phyloP scores from a whole-genome alignment of 1,140 invertebrate genomes.

The Drosophila rhopaloa region DNA sequence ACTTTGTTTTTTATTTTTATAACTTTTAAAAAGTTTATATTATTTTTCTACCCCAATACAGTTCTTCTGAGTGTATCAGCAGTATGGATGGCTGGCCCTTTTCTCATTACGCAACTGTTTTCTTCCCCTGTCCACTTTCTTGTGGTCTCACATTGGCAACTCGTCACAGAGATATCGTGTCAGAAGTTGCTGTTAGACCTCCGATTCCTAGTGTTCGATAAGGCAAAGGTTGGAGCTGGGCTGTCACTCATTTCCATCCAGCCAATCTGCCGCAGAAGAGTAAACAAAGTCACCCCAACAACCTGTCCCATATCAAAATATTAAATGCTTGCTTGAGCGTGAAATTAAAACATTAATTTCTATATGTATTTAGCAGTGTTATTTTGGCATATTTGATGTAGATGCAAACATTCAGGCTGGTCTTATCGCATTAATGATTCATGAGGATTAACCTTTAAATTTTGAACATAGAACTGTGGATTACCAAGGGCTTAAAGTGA shows the following conservation, averaged over 20 bases:
- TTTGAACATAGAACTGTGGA: background rate
- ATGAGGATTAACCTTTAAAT: slow-evolving; percentile 21
- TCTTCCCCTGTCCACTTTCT: slow-evolving; percentile 12
- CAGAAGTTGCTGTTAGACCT: slow-evolving; percentile 17
- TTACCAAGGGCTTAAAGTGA: background rate
- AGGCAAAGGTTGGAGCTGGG: slow-evolving; percentile 8
- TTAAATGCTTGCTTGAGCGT: slow-evolving; percentile 77
- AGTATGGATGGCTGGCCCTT: background rate
- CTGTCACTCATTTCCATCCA: slow-evolving; percentile 38
- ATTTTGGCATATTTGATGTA: slow-evolving; percentile 49
- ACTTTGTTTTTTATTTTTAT: no score
- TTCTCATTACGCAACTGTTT: slow-evolving; percentile 44
- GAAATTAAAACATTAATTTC: slow-evolving; percentile 82
- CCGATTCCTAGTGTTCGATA: slow-evolving; percentile 32
- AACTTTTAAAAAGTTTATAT: no score
- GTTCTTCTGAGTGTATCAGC: no score
- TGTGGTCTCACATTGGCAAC: slow-evolving; percentile 31
- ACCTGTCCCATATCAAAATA: slow-evolving; percentile 49
- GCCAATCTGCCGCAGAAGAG: slow-evolving; percentile 21
- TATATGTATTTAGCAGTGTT: slow-evolving; percentile 37
- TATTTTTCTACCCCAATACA: no score
- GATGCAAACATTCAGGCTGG: slow-evolving; percentile 8
- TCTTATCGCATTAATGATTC: slow-evolving; percentile 54
- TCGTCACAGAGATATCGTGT: slow-evolving; percentile 33
- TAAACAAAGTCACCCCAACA: slow-evolving; percentile 30